A percentile compares a stretch with the other conserved stretches of the same genome.
Evolutionary conservation across 2,888 invertebrate genomes (phyloP).

Genomic region (Caenorhabditis becei): DNA sequence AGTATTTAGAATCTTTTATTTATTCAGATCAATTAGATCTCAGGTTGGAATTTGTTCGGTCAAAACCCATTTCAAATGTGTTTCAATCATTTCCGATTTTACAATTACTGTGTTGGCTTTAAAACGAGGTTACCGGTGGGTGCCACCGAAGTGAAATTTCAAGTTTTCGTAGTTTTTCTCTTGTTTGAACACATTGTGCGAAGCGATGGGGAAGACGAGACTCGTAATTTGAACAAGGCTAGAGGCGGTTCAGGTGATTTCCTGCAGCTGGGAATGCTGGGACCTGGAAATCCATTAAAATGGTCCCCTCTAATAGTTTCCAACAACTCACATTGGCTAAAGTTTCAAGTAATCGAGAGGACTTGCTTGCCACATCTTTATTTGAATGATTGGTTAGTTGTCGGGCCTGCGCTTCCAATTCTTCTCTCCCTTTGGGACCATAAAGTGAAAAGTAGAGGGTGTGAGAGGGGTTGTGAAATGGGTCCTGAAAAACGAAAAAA

Average conservation of each 20-base stretch:
- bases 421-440: constrained; percentile 70
- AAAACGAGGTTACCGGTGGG: constrained; percentile 41
- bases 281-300: constrained; percentile 47
- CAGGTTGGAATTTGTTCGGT: background rate
- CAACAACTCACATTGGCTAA: constrained; percentile 60
- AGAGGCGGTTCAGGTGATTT: constrained; percentile 62
- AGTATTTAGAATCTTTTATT: constrained; percentile 1
- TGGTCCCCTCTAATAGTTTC: background rate
- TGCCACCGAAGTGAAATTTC: constrained; percentile 54
- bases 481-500: constrained; percentile 67
- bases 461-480: constrained; percentile 77
- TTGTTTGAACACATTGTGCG: constrained; percentile 10
- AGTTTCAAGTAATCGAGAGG: constrained; percentile 69
- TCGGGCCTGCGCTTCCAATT: constrained; percentile 61
- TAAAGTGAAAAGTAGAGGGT: constrained; percentile 75
- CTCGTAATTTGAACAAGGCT: constrained; percentile 21
- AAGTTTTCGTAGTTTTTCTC: constrained; percentile 14
- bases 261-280: constrained; percentile 67
- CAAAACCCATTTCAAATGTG: constrained; percentile 26
- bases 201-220: background rate
- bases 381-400: constrained; percentile 64
- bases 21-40: constrained; percentile 9
- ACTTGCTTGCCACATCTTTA: constrained; percentile 73
- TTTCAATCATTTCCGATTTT: constrained; percentile 18
- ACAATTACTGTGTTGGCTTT: constrained; percentile 19